Conservation (phyloP, 23 tunicate genomes). For the Clavelina lepadiformis region DNA sequence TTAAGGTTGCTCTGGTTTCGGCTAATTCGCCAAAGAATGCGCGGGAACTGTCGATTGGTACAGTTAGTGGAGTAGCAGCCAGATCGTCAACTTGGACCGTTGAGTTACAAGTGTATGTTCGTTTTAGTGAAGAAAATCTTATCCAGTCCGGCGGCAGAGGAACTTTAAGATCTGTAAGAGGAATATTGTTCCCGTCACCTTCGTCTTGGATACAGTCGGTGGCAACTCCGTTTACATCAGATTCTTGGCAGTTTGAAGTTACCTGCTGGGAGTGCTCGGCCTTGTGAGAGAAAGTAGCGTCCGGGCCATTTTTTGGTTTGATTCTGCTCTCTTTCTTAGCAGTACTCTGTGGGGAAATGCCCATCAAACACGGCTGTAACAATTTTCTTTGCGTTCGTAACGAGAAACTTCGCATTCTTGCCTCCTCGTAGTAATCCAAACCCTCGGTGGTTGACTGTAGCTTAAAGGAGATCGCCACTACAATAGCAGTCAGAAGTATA, state of each 20-base stretch:
- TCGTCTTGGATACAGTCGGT: slow-evolving; percentile 40
- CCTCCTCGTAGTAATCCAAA: slow-evolving; percentile 25
- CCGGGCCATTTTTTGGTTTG: too few relatives aligned
- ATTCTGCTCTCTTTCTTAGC: too few relatives aligned
- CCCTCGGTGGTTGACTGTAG: slow-evolving; percentile 6
- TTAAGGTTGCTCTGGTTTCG: slow-evolving; percentile 28
- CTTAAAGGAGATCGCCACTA: neutral
- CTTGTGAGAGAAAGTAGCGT: slow-evolving; percentile 47
- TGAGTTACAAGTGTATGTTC: slow-evolving; percentile 10
- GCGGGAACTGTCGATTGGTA: slow-evolving; percentile 22
- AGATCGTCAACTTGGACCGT: slow-evolving; percentile 34
- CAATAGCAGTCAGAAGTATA: neutral
- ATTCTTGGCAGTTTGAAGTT: slow-evolving; percentile 36
- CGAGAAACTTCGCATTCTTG: slow-evolving; percentile 3
- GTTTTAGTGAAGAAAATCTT: slow-evolving; percentile 21
- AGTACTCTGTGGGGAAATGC: too few relatives aligned
- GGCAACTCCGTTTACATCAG: slow-evolving; percentile 13
- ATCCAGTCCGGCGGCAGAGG: slow-evolving; percentile 54
- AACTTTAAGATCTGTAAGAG: neutral
- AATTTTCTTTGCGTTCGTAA: too few relatives aligned
- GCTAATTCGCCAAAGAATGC: slow-evolving; percentile 27
- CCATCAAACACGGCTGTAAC: too few relatives aligned
- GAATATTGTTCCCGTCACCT: slow-evolving; percentile 1
- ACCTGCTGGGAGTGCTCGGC: slow-evolving; percentile 42
- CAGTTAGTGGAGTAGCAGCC: slow-evolving; percentile 23